Conservation (phyloP, 2,113 vertebrate species). For the Natator depressus region DNA sequence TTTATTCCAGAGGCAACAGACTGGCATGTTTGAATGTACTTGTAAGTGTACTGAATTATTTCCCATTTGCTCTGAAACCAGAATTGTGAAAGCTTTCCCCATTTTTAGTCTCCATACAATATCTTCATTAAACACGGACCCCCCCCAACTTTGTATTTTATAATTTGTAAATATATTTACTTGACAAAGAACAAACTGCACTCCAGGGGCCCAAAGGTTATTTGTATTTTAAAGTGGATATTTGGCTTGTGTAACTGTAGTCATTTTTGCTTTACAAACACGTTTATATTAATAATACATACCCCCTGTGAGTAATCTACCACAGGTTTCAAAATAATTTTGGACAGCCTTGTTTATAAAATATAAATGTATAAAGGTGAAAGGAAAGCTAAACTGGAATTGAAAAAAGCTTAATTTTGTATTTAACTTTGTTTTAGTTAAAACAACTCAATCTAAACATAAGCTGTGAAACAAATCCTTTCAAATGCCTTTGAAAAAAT, state of each 20-base stretch:
- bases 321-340: neutral
- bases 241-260: neutral
- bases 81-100: neutral
- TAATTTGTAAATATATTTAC: constrained; percentile 2
- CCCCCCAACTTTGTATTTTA: neutral
- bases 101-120: constrained; percentile 8
- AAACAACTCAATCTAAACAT: neutral
- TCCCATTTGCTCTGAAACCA: neutral
- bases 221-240: neutral
- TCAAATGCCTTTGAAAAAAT: too few relatives aligned
- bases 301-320: neutral
- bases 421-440: neutral
- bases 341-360: neutral
- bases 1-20: neutral
- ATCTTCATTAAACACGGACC: neutral
- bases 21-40: neutral
- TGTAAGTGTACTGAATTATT: constrained; percentile 16
- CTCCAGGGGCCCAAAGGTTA: neutral
- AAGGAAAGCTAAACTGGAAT: neutral
- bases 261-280: constrained; percentile 3
- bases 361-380: neutral
- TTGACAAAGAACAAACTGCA: neutral
- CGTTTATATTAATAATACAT: neutral
- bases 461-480: neutral
- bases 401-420: neutral